phyloP scores from a whole-genome alignment of 53 echinoderm and acorn worm genomes.

The Arbacia lixula region DNA sequence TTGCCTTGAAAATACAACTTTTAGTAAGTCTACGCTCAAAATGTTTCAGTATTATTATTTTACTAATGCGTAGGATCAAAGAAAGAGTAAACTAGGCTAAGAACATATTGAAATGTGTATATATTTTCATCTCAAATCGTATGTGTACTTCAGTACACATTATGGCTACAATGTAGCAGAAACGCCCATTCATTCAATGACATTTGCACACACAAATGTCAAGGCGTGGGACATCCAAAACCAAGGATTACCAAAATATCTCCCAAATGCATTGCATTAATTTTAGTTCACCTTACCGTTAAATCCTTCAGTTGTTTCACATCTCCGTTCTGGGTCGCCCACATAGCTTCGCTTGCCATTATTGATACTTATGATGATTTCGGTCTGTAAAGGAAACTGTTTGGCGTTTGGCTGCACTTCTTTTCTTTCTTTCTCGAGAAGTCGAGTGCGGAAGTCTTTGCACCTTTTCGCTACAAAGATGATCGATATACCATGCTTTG shows the following conservation, averaged over 20 bases:
- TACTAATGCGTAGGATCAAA: too few relatives aligned
- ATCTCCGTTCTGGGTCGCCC: slow-evolving; percentile 40
- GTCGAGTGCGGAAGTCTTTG: too few relatives aligned
- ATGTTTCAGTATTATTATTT: too few relatives aligned
- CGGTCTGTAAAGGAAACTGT: too few relatives aligned
- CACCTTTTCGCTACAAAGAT: too few relatives aligned
- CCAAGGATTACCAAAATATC: not conserved
- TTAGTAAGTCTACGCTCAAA: too few relatives aligned
- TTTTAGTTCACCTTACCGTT: not conserved
- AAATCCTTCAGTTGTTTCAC: slow-evolving; percentile 5
- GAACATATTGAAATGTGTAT: not conserved
- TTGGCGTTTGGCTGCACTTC: too few relatives aligned
- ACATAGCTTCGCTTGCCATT: slow-evolving; percentile 27
- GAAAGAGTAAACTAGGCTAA: not conserved
- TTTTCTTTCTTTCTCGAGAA: too few relatives aligned
- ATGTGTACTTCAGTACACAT: not conserved
- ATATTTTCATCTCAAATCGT: not conserved
- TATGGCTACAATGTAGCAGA: not conserved
- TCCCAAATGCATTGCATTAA: not conserved
- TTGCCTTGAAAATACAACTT: too few relatives aligned
- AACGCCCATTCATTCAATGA: slow-evolving; percentile 5
- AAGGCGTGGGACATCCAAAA: not conserved
- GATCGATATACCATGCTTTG: too few relatives aligned
- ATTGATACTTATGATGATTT: too few relatives aligned
- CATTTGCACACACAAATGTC: slow-evolving; percentile 2